Percentiles rank a stretch among this genome's conserved stretches.
Conservation (phyloP, 2,113 vertebrate genomes). For the Odocoileus virginianus region DNA sequence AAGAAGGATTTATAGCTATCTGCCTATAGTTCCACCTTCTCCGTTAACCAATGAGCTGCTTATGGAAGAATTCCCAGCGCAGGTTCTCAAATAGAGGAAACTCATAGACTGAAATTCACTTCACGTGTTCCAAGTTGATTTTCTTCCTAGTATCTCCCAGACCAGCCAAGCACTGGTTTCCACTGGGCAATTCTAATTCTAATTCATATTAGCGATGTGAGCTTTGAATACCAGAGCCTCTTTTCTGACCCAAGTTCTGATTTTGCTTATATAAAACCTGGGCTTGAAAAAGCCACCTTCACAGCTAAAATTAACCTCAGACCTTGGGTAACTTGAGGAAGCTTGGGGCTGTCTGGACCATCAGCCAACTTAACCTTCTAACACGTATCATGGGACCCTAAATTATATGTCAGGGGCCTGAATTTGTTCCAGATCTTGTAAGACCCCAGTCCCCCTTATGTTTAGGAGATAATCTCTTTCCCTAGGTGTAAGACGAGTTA, state of each 20-base stretch:
- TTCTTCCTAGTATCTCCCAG: background rate
- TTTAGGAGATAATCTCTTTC: background rate
- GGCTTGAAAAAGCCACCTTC: background rate
- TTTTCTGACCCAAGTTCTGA: background rate
- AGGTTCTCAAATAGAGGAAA: background rate
- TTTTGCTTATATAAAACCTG: background rate
- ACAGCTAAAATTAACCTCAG: background rate
- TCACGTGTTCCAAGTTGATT: background rate
- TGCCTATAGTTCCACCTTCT: background rate
- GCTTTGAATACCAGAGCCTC: background rate
- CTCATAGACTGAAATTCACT: background rate
- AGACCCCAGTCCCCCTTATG: background rate
- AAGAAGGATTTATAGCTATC: background rate
- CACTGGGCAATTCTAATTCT: background rate
- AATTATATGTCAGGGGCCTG: background rate
- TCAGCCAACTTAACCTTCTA: background rate
- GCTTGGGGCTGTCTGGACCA: no score
- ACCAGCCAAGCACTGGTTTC: background rate
- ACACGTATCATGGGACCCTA: background rate
- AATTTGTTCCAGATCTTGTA: background rate
- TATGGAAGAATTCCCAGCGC: background rate
- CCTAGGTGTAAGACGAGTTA: background rate
- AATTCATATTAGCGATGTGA: background rate
- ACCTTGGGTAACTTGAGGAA: fast-evolving
- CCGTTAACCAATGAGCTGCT: background rate